Evolutionary conservation across 1,140 invertebrate species (phyloP), one percentile per base, ranked within the genome.

Genomic region (Drosophila sproati): DNA sequence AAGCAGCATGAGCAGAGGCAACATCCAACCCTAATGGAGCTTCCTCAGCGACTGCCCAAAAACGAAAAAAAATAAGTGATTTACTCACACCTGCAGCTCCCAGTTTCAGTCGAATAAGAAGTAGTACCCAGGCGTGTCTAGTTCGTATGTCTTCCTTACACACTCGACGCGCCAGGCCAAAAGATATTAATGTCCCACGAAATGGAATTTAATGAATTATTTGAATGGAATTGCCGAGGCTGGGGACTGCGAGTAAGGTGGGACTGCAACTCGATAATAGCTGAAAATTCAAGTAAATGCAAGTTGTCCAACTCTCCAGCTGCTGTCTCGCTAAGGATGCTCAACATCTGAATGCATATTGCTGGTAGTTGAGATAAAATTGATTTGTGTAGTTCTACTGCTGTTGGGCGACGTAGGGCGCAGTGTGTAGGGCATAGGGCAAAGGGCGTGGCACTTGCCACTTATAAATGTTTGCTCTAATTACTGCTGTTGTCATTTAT

Each of bases 161-260:
- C 85, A 89, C 85, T 87, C 83, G 78, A 80, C 60, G 63, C 64
- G 70, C 70, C 69, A 59, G 72, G 64, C 71, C 71, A 82, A 89
- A 70, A 82, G 88, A 91, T 91, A 91, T 91, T 91, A 91, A 91
- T 91, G 87, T 83, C 66, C 73, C 80, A 80, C 80, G 82, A 91
- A 91, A 91, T 81, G 89, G 86, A 90, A 82, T 91, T 77, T 91
- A 91, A 91, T 91, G 89, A 91, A 81, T 91, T 91, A 91, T 91
- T 91, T 87, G 89, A 91, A 91, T 91, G 81, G 86, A 86, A 91
- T 86, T 86, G 80, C 66, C 41, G 35, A 54, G 63, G 29, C 63
- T 71, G 50, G 28, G 39, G 56, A 34, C 57, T 47, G 52, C 64
- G 28, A 45, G 7, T 32, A 8, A 10, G 39, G 34, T 50, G 72